phyloP scores from a whole-genome alignment of 2,797 vertebrate genomes.

The Amblyopsis hoosieri region DNA sequence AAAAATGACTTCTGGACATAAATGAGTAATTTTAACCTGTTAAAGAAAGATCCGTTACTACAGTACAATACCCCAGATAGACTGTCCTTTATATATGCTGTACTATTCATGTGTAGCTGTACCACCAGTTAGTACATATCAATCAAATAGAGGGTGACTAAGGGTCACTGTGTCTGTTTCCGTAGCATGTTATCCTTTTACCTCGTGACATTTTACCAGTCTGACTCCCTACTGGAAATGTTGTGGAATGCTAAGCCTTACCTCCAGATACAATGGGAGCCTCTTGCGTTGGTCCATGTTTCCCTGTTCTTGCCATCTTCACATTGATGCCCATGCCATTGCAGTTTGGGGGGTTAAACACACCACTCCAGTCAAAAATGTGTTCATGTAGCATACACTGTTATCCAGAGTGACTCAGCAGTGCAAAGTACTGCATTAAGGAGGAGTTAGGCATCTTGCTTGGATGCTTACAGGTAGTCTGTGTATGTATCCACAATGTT shows the following conservation, averaged over 20 bases:
- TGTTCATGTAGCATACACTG: background rate
- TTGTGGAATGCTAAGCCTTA: conserved; percentile 78
- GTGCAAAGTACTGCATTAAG: too few relatives aligned
- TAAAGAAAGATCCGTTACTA: too few relatives aligned
- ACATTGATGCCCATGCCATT: conserved; percentile 23
- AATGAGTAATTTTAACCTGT: too few relatives aligned
- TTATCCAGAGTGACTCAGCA: too few relatives aligned
- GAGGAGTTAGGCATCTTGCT: too few relatives aligned
- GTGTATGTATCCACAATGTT: too few relatives aligned
- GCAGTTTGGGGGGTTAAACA: too few relatives aligned
- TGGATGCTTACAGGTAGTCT: too few relatives aligned
- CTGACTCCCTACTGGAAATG: conserved; percentile 67
- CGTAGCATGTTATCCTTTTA: conserved; percentile 68
- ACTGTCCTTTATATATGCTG: background rate
- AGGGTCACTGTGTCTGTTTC: conserved; percentile 47
- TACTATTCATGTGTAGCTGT: conserved; percentile 31
- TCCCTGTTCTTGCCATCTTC: conserved; percentile 27
- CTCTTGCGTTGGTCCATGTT: conserved; percentile 48
- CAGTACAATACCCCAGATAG: too few relatives aligned
- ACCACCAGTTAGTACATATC: conserved; percentile 43
- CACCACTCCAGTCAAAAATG: too few relatives aligned
- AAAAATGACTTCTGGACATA: too few relatives aligned
- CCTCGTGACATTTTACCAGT: conserved; percentile 77
- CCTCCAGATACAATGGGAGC: conserved; percentile 64
- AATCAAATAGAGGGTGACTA: conserved; percentile 52